phyloP scores from a whole-genome alignment of 2,888 invertebrate species.

The Ferdinandea cuprea region DNA sequence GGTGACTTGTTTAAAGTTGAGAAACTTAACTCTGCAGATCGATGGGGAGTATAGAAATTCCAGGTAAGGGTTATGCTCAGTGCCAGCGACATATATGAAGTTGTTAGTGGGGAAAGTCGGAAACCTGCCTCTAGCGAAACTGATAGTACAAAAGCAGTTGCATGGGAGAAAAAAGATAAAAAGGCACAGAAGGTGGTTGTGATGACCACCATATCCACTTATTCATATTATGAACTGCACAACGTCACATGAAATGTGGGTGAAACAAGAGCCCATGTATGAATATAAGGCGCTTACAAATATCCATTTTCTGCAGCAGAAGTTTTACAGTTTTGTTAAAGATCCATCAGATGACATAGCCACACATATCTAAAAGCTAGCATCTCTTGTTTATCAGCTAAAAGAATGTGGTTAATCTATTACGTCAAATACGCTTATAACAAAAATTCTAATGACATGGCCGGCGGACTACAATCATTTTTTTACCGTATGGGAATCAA shows the following conservation, averaged over 20 bases:
- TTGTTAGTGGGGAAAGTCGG: neutral
- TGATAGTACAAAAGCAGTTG: neutral
- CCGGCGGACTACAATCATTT: slow-evolving; percentile 32
- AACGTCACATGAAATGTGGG: slow-evolving; percentile 19
- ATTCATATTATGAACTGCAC: slow-evolving; percentile 34
- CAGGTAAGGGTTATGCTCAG: slow-evolving; percentile 9
- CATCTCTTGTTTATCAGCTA: slow-evolving; percentile 43
- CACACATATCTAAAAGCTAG: slow-evolving; percentile 51
- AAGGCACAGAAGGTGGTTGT: slow-evolving; percentile 26
- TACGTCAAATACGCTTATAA: slow-evolving; percentile 50
- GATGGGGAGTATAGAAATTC: slow-evolving; percentile 15
- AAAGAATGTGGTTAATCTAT: slow-evolving; percentile 55
- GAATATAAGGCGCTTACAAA: slow-evolving; percentile 32
- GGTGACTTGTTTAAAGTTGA: slow-evolving; percentile 18
- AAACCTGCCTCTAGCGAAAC: neutral
- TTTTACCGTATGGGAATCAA: slow-evolving; percentile 43
- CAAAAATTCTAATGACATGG: slow-evolving; percentile 36
- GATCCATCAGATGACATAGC: slow-evolving; percentile 54
- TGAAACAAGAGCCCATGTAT: slow-evolving; percentile 3
- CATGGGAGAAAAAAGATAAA: slow-evolving; percentile 9
- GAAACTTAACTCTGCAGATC: slow-evolving; percentile 14
- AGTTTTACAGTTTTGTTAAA: slow-evolving; percentile 59
- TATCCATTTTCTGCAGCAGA: slow-evolving; percentile 62
- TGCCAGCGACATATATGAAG: neutral
- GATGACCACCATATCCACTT: slow-evolving; percentile 11